Evolutionary conservation across 2,888 invertebrate genomes (phyloP).

Genomic region (Amorpha juglandis): DNA sequence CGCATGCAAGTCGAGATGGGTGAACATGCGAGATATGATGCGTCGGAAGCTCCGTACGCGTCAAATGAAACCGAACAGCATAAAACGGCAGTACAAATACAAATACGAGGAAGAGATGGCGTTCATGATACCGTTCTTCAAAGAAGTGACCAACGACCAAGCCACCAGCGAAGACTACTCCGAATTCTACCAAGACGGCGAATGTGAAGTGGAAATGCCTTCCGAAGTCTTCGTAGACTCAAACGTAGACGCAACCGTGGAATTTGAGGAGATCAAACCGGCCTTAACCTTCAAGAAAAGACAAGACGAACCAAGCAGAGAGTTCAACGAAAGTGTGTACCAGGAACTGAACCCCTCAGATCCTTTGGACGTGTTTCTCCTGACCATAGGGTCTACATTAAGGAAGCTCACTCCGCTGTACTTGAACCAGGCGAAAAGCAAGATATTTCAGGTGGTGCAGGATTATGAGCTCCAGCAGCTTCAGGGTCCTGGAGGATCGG

Average conservation of each 20-base stretch:
- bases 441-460: slow-evolving; percentile 77
- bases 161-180: slow-evolving; percentile 52
- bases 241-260: slow-evolving; percentile 44
- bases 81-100: slow-evolving; percentile 55
- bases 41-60: slow-evolving; percentile 64
- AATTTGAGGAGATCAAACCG: slow-evolving; percentile 56
- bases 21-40: slow-evolving; percentile 77
- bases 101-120: slow-evolving; percentile 71
- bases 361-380: slow-evolving; percentile 68
- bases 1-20: slow-evolving; percentile 72
- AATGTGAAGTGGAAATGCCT: slow-evolving; percentile 54
- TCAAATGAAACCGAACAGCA: slow-evolving; percentile 48
- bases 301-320: slow-evolving; percentile 41
- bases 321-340: slow-evolving; percentile 37
- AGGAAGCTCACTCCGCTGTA: slow-evolving; percentile 70
- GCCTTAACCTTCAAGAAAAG: slow-evolving; percentile 44
- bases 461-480: slow-evolving; percentile 76
- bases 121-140: slow-evolving; percentile 69
- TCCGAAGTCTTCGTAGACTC: slow-evolving; percentile 53
- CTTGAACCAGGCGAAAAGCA: slow-evolving; percentile 74
- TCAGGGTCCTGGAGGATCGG: slow-evolving; percentile 42
- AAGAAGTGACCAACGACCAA: slow-evolving; percentile 41
- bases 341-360: slow-evolving; percentile 63
- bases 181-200: slow-evolving; percentile 54
- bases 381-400: slow-evolving; percentile 69